Percentiles rank a stretch among this genome's conserved stretches.
Conservation (phyloP, 1,140 invertebrate genomes). For the Ceratina australensis region DNA sequence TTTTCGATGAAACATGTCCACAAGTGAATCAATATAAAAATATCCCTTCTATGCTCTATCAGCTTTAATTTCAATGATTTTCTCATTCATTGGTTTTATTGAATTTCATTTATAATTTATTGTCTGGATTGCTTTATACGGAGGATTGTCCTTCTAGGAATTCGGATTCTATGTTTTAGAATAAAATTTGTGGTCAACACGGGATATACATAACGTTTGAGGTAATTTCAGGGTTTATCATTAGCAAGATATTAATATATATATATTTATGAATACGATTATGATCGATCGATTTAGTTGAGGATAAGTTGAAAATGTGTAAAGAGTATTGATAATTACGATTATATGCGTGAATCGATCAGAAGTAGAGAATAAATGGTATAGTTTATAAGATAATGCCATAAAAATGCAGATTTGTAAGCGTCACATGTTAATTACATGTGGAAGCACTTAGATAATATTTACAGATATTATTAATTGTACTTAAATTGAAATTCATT, state of each 20-base stretch:
- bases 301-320: constrained; percentile 38
- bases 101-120: constrained; percentile 71
- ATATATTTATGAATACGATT: constrained; percentile 14
- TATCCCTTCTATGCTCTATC: constrained; percentile 74
- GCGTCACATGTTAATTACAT: constrained; percentile 35
- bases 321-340: constrained; percentile 37
- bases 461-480: constrained; percentile 27
- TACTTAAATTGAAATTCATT: constrained; percentile 1
- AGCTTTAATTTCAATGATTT: constrained; percentile 57
- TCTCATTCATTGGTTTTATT: constrained; percentile 57
- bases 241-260: constrained; percentile 10
- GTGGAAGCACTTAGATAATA: constrained; percentile 46
- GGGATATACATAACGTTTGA: constrained; percentile 52
- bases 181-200: constrained; percentile 54
- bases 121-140: constrained; percentile 76
- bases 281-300: constrained; percentile 16
- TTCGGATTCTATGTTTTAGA: constrained; percentile 61
- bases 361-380: constrained; percentile 35
- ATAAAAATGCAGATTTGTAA: constrained; percentile 53
- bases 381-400: constrained; percentile 41
- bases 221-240: constrained; percentile 40
- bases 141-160: constrained; percentile 72
- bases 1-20: constrained; percentile 56
- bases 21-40: constrained; percentile 76
- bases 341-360: constrained; percentile 37